These are phyloP conservation scores for Microtus montanus DNA, from an alignment of 2,113 vertebrate species.

Conservation along the genomic window DNA sequence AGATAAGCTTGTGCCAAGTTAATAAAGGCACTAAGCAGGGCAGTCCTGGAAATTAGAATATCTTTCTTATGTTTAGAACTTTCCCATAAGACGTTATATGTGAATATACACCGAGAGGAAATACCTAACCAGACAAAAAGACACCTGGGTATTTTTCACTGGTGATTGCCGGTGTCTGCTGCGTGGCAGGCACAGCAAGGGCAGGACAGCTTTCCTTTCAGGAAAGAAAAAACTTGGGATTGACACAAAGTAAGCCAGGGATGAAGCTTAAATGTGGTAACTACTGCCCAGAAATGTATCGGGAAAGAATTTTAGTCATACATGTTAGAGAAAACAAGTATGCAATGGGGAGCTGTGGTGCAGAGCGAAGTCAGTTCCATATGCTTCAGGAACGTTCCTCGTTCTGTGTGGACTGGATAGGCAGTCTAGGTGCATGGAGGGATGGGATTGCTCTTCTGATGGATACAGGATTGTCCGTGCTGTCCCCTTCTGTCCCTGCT, in stretches of 20 bases:
- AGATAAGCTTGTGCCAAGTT: not conserved
- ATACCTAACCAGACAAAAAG: conserved; percentile 13
- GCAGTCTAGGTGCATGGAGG: not conserved
- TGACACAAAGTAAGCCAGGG: not conserved
- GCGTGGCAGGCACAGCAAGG: not conserved
- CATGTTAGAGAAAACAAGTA: conserved; percentile 37
- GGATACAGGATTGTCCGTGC: not conserved
- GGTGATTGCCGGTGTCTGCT: not conserved
- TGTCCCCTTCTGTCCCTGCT: not conserved
- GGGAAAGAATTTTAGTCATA: not conserved
- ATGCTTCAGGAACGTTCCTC: not conserved
- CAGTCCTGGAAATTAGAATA: not conserved
- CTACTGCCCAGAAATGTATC: not conserved
- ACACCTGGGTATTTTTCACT: not conserved
- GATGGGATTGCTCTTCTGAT: not conserved
- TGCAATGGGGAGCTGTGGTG: not conserved
- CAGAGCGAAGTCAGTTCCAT: not conserved
- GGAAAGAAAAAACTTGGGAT: not conserved
- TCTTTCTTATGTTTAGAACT: conserved; percentile 30
- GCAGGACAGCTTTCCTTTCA: not conserved
- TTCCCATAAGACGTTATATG: not conserved
- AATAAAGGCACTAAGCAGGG: not conserved
- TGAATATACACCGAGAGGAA: conserved; percentile 15
- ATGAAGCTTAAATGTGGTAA: not conserved
- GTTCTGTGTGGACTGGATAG: not conserved